A percentile compares a stretch with the other conserved stretches of the same genome.
These are phyloP conservation scores for Tricholaema leucomelas DNA, from an alignment of 2,113 vertebrate genomes.

Conservation along the genomic window DNA sequence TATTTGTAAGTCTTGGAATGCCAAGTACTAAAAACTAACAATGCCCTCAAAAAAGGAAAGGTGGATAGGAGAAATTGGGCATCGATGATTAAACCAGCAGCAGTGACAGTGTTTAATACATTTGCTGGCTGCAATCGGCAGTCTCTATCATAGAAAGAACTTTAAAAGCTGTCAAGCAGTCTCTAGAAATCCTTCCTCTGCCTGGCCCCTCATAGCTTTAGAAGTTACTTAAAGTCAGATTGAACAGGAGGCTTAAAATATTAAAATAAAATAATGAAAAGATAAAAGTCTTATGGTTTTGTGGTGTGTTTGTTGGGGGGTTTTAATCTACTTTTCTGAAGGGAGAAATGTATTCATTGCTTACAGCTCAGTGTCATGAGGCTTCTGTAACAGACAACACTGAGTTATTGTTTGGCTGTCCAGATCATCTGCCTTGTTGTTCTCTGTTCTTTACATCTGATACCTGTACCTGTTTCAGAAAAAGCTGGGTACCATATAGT, in stretches of 20 bases:
- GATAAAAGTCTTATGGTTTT: background rate
- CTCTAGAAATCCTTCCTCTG: background rate
- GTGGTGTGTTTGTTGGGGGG: background rate
- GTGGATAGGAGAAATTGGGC: background rate
- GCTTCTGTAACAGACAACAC: background rate
- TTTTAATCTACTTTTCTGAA: background rate
- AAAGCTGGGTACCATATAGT: background rate
- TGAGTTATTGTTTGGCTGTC: background rate
- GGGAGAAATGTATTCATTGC: background rate
- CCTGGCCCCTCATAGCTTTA: background rate
- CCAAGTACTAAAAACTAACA: background rate
- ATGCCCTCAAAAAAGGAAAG: background rate
- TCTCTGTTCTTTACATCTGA: background rate
- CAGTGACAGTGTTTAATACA: background rate
- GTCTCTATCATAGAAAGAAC: background rate
- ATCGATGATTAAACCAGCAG: background rate
- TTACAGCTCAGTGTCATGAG: background rate
- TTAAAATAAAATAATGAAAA: constrained; percentile 4
- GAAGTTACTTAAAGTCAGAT: constrained; percentile 13
- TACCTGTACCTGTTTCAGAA: background rate
- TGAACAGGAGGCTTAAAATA: background rate
- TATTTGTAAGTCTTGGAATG: constrained; percentile 8
- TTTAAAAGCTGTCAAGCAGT: background rate
- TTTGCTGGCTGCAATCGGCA: background rate
- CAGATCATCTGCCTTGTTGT: background rate